Percentiles rank a stretch among this genome's conserved stretches.
phyloP scores from a whole-genome alignment of 2,113 vertebrate genomes.

The Callipepla californica region DNA sequence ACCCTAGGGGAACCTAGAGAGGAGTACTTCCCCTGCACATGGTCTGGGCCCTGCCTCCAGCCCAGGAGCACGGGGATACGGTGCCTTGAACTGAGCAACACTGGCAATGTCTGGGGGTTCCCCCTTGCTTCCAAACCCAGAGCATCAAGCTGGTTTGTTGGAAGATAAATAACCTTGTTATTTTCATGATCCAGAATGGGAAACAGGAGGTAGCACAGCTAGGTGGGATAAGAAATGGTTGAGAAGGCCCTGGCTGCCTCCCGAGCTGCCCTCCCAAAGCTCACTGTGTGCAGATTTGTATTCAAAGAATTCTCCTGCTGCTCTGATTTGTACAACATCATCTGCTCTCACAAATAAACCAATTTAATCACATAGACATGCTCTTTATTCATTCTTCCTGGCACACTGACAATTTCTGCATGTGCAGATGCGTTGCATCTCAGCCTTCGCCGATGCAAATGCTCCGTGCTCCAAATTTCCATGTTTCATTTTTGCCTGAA shows the following conservation, averaged over 20 bases:
- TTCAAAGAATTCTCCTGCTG: not conserved
- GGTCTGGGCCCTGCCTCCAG: not conserved
- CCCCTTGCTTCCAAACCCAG: not conserved
- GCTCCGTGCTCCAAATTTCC: not conserved
- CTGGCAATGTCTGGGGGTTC: not conserved
- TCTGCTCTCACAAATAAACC: conserved; percentile 22
- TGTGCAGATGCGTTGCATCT: conserved; percentile 8
- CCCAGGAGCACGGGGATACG: rapidly evolving
- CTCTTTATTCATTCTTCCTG: conserved; percentile 1
- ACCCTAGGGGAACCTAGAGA: not conserved
- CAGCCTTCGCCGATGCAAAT: conserved; percentile 24
- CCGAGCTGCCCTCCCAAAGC: not conserved
- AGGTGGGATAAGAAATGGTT: not conserved
- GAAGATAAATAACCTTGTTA: not conserved
- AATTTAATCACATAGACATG: not conserved
- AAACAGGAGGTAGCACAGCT: not conserved
- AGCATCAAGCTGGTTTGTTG: not conserved
- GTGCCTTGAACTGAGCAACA: not conserved
- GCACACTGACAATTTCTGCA: not conserved
- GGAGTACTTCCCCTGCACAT: not conserved
- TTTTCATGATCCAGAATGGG: not conserved
- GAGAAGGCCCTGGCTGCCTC: not conserved
- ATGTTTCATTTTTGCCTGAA: conserved; percentile 8
- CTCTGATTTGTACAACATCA: conserved; percentile 1
- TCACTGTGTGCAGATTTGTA: not conserved